Conservation (phyloP, 2,113 vertebrate species). For the Neogobius melanostomus region DNA sequence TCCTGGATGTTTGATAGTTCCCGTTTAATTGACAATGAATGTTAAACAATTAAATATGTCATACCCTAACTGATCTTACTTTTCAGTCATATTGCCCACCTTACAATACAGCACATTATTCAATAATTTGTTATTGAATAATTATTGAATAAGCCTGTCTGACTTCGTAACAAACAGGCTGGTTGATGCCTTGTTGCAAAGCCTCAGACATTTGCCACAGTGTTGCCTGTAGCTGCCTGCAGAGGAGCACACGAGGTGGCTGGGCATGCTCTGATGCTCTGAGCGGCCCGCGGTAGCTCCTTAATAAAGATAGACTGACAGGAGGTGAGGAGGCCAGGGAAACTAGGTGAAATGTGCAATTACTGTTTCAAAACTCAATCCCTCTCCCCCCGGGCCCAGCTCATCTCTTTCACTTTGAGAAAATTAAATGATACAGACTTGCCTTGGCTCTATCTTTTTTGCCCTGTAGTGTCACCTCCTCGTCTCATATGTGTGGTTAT, state of each 20-base stretch:
- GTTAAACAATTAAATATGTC: too few species aligned
- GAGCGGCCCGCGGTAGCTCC: slow-evolving; percentile 30
- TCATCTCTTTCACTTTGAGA: slow-evolving; percentile 44
- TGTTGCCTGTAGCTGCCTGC: slow-evolving; percentile 44
- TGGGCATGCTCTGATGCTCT: slow-evolving; percentile 51
- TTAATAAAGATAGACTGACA: slow-evolving; percentile 53
- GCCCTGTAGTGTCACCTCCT: slow-evolving; percentile 62
- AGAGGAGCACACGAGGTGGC: slow-evolving; percentile 39
- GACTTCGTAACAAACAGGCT: background rate
- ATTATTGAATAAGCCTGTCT: too few species aligned
- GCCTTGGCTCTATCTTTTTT: slow-evolving; percentile 56
- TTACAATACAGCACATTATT: too few species aligned
- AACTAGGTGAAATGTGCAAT: slow-evolving; percentile 57
- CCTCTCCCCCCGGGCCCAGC: slow-evolving; percentile 34
- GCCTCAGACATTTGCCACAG: slow-evolving; percentile 38
- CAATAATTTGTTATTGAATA: too few species aligned
- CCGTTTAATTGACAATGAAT: too few species aligned
- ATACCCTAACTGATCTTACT: too few species aligned
- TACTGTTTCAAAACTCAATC: slow-evolving; percentile 71
- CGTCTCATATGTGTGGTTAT: slow-evolving; percentile 66
- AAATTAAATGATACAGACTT: slow-evolving; percentile 67
- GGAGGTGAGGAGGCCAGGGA: slow-evolving; percentile 23
- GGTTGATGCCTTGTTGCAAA: slow-evolving; percentile 20
- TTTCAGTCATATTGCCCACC: too few species aligned
- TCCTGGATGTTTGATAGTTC: too few species aligned